phyloP scores from a whole-genome alignment of 2,797 vertebrate genomes.

The Molossus alvarezi region DNA sequence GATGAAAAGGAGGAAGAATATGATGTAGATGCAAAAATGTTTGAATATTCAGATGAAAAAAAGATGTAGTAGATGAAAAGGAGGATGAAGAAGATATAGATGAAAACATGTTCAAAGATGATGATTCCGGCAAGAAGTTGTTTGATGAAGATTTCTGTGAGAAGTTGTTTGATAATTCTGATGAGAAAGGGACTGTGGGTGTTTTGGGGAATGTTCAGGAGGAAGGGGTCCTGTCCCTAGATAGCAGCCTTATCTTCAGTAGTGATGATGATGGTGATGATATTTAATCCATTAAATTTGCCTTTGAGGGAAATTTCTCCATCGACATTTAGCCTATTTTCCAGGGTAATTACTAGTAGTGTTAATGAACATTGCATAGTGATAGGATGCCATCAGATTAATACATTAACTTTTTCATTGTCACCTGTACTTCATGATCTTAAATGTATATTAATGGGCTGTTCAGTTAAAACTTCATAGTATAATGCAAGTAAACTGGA shows the following conservation, averaged over 20 bases:
- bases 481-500: conserved; percentile 85
- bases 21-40: conserved; percentile 62
- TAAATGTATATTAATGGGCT: conserved; percentile 86
- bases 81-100: conserved; percentile 28
- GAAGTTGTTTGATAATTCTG: conserved; percentile 70
- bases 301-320: conserved; percentile 81
- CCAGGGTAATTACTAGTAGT: conserved; percentile 83
- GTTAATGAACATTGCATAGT: conserved; percentile 82
- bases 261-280: conserved; percentile 58
- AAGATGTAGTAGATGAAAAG: conserved; percentile 57
- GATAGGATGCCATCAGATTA: conserved; percentile 83
- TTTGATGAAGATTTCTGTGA: conserved; percentile 73
- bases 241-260: neutral
- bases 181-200: conserved; percentile 42
- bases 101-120: conserved; percentile 56
- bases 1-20: neutral
- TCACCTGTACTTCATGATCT: conserved; percentile 84
- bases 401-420: conserved; percentile 86
- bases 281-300: conserved; percentile 73
- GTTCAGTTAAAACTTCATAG: conserved; percentile 83
- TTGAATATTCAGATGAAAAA: conserved; percentile 66
- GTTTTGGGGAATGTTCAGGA: conserved; percentile 59
- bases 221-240: neutral
- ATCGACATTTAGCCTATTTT: conserved; percentile 81
- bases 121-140: conserved; percentile 64